Conservation (phyloP, 1,140 invertebrate genomes). For the Nephila pilipes region DNA sequence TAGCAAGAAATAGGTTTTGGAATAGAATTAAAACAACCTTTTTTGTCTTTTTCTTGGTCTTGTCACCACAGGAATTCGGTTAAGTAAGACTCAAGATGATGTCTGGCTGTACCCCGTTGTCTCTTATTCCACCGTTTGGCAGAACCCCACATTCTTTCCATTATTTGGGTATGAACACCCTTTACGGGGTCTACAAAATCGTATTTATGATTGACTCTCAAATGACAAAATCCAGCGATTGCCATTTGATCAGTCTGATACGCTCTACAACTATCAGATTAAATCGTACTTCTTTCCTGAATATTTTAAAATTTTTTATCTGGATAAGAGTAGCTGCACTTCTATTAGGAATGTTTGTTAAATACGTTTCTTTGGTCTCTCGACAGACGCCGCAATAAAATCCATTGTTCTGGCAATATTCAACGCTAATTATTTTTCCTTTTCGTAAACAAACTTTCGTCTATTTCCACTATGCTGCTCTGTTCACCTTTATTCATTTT, state of each 20-base stretch:
- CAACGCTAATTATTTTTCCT: constrained; percentile 28
- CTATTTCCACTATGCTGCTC: constrained; percentile 20
- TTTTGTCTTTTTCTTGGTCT: no score
- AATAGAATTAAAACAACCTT: no score
- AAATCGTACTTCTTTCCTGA: background rate
- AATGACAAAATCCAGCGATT: background rate
- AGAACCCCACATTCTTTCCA: background rate
- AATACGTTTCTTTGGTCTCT: constrained; percentile 44
- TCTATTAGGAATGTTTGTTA: constrained; percentile 40
- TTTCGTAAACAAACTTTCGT: constrained; percentile 64
- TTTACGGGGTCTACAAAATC: background rate
- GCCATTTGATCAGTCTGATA: constrained; percentile 27
- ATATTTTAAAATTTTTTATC: constrained; percentile 48
- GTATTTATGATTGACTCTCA: background rate
- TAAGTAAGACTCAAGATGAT: background rate
- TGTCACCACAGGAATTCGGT: no score
- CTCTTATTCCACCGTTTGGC: background rate
- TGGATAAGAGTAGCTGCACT: background rate
- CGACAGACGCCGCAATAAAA: constrained; percentile 40
- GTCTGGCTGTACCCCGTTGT: background rate
- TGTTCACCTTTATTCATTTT: background rate
- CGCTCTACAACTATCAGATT: constrained; percentile 1
- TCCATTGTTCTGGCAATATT: constrained; percentile 44
- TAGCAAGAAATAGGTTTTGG: no score
- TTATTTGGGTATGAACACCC: background rate